Conservation (phyloP, 2,797 vertebrate genomes). For the Urocyon cinereoargenteus region DNA sequence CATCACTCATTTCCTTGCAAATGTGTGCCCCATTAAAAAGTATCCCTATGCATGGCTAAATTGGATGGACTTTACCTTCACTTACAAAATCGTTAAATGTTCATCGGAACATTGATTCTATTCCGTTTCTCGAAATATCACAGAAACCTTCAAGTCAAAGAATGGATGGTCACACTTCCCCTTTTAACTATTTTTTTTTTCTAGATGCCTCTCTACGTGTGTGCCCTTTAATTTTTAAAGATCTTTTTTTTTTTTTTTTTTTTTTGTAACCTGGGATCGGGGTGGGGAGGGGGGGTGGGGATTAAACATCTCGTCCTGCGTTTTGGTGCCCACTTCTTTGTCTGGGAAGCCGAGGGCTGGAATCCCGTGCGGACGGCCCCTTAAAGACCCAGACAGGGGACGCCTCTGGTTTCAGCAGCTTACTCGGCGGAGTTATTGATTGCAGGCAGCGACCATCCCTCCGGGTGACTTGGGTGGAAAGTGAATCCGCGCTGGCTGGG, state of each 20-base stretch:
- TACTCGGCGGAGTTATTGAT: slow-evolving; percentile 57
- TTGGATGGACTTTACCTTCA: slow-evolving; percentile 68
- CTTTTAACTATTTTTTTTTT: slow-evolving; percentile 59
- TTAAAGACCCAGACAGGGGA: slow-evolving; percentile 44
- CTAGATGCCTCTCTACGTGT: not conserved
- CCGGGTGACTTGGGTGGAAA: slow-evolving; percentile 61
- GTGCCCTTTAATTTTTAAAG: slow-evolving; percentile 65
- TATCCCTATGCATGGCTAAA: slow-evolving; percentile 33
- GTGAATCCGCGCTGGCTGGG: slow-evolving; percentile 59
- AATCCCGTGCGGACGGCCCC: not conserved
- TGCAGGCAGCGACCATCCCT: slow-evolving; percentile 60
- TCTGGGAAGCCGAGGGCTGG: slow-evolving; percentile 52
- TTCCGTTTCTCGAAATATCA: slow-evolving; percentile 69
- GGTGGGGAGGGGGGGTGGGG: not conserved
- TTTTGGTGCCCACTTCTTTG: slow-evolving; percentile 70
- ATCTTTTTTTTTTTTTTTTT: not conserved
- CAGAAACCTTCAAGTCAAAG: slow-evolving; percentile 66
- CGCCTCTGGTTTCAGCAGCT: slow-evolving; percentile 67
- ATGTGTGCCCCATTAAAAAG: slow-evolving; percentile 47
- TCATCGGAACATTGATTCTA: slow-evolving; percentile 62
- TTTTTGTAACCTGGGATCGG: not conserved
- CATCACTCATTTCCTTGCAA: slow-evolving; percentile 58
- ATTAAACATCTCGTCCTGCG: slow-evolving; percentile 1
- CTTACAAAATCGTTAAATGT: slow-evolving; percentile 63
- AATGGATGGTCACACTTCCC: slow-evolving; percentile 62